phyloP scores from a whole-genome alignment of 1,140 invertebrate genomes.

The Drosophila subobscura region DNA sequence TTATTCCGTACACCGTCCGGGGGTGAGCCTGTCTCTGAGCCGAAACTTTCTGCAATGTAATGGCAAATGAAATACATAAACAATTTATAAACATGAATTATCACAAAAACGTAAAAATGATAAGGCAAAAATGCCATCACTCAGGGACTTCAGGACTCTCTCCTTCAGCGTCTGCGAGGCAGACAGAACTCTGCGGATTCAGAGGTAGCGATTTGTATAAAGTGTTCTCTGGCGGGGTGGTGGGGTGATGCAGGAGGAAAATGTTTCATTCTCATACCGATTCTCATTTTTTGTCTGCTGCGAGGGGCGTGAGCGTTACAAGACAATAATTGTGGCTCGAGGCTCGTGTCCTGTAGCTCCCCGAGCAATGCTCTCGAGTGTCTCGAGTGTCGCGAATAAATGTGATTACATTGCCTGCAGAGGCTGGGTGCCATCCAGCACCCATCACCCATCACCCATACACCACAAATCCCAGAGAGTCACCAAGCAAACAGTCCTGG shows the following conservation, averaged over 20 bases:
- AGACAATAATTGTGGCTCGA: constrained; percentile 68
- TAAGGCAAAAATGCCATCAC: constrained; percentile 60
- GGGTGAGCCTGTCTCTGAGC: neutral
- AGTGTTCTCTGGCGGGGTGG: constrained; percentile 26
- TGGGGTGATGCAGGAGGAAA: neutral
- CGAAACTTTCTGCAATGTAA: constrained; percentile 60
- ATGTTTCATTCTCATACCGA: constrained; percentile 8
- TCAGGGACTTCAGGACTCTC: constrained; percentile 22
- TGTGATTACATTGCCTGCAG: constrained; percentile 67
- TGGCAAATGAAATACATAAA: constrained; percentile 74
- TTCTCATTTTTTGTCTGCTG: constrained; percentile 4
- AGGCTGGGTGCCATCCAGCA: constrained; percentile 6
- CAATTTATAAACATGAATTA: constrained; percentile 79
- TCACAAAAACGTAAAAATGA: constrained; percentile 74
- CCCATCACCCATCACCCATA: neutral
- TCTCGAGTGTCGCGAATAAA: constrained; percentile 75
- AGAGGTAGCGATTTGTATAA: constrained; percentile 67
- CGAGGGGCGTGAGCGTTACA: constrained; percentile 63
- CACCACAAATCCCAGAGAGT: constrained; percentile 2
- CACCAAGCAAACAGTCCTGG: constrained; percentile 5
- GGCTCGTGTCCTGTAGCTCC: neutral
- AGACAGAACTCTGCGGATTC: no score
- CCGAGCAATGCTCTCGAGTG: constrained; percentile 24
- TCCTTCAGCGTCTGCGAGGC: constrained; percentile 5
- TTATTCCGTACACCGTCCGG: neutral